phyloP scores from a whole-genome alignment of 2,113 vertebrate genomes.

The Phaetusa simplex region DNA sequence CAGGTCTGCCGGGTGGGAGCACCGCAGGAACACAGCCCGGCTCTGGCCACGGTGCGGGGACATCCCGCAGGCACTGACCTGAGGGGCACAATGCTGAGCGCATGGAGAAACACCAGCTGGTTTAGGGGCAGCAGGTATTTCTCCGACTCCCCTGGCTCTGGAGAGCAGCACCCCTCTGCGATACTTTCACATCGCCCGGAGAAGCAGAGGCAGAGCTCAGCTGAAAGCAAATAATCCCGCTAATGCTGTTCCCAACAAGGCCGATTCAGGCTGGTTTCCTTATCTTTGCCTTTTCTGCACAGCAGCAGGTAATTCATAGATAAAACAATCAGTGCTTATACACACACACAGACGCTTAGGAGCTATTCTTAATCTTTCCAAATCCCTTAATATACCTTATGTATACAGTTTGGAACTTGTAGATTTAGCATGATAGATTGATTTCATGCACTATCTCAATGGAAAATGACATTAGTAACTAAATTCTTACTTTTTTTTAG shows the following conservation, averaged over 20 bases:
- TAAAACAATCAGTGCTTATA: conserved; percentile 5
- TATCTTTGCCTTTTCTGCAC: not conserved
- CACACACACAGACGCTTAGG: not conserved
- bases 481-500: not conserved
- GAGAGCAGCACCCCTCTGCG: not conserved
- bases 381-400: conserved; percentile 37
- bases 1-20: not conserved
- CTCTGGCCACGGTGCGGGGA: accelerated
- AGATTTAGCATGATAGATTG: conserved; percentile 40
- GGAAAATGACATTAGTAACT: conserved; percentile 35
- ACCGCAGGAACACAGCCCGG: not conserved
- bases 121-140: not conserved
- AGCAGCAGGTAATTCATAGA: conserved; percentile 15
- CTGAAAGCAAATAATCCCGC: not conserved
- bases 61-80: not conserved
- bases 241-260: not conserved
- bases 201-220: not conserved
- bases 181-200: not conserved
- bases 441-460: not conserved
- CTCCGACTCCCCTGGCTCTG: not conserved
- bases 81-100: not conserved
- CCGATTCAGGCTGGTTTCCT: not conserved
- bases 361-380: conserved; percentile 37
- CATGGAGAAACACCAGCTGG: accelerated
- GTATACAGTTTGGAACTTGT: conserved; percentile 20